Evolutionary conservation across 2,888 invertebrate species (phyloP).

Genomic region (Crioceris asparagi): DNA sequence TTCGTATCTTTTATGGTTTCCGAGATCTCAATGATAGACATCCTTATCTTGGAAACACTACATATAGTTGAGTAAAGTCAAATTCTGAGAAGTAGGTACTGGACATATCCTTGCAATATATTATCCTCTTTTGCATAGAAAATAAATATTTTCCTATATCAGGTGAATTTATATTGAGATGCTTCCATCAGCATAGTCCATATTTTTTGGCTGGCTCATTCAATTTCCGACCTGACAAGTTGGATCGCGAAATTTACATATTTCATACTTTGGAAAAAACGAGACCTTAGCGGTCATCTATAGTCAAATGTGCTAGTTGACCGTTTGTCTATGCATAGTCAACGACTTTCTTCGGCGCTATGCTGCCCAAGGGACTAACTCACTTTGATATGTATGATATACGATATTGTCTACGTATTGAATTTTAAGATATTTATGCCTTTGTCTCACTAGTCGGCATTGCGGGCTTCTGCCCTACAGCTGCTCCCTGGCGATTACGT

Average conservation of each 20-base stretch:
- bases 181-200: too few species aligned
- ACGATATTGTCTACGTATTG: constrained; percentile 35
- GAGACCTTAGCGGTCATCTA: constrained; percentile 39
- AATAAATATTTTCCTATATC: too few species aligned
- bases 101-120: too few species aligned
- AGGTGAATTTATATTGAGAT: too few species aligned
- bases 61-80: too few species aligned
- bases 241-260: constrained; percentile 1
- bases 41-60: too few species aligned
- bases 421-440: constrained; percentile 26
- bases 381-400: constrained; percentile 38
- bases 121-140: too few species aligned
- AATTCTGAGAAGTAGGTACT: too few species aligned
- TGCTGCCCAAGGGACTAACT: constrained; percentile 34
- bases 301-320: constrained; percentile 40
- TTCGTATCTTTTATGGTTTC: too few species aligned
- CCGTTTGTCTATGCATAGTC: constrained; percentile 34
- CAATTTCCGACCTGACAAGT: constrained; percentile 3
- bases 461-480: constrained; percentile 1
- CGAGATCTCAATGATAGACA: too few species aligned
- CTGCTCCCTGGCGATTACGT: constrained; percentile 1
- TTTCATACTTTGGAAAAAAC: constrained; percentile 22
- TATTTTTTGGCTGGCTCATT: too few species aligned
- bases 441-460: constrained; percentile 19
- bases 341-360: constrained; percentile 35